A percentile compares a stretch with the other conserved stretches of the same genome.
phyloP scores from a whole-genome alignment of 1,140 invertebrate genomes.

The Drosophila nigromelanica region DNA sequence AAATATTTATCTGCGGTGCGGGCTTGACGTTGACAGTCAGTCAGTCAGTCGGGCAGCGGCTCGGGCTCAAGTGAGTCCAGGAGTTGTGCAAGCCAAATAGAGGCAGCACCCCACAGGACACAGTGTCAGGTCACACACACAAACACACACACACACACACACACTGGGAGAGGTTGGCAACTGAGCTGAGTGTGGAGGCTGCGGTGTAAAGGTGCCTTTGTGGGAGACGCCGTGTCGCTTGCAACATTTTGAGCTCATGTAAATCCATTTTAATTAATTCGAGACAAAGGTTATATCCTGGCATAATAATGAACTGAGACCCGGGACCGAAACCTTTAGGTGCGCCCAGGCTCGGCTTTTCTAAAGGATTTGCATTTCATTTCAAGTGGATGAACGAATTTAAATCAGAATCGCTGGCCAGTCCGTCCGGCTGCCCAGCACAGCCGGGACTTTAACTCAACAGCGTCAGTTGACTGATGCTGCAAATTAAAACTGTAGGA shows the following conservation, averaged over 20 bases:
- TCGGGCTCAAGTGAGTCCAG: constrained; percentile 16
- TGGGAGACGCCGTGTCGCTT: constrained; percentile 40
- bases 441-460: not conserved
- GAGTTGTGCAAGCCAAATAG: constrained; percentile 66
- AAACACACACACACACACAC: too few species aligned
- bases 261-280: constrained; percentile 83
- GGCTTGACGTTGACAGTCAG: constrained; percentile 47
- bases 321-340: constrained; percentile 42
- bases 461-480: constrained; percentile 30
- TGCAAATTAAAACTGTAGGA: constrained; percentile 58
- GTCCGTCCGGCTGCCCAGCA: not conserved
- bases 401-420: constrained; percentile 14
- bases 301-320: constrained; percentile 72
- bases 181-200: constrained; percentile 6
- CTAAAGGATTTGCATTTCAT: constrained; percentile 79
- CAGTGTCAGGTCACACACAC: constrained; percentile 21
- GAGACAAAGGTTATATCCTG: constrained; percentile 79
- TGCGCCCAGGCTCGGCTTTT: constrained; percentile 57
- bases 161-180: not conserved
- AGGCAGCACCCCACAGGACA: constrained; percentile 34
- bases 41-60: constrained; percentile 23
- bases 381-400: constrained; percentile 71
- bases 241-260: constrained; percentile 81
- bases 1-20: constrained; percentile 79
- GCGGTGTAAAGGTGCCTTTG: constrained; percentile 69